Base-by-base conservation (phyloP, 2,797 vertebrate genomes). In the Parauchenoglanis ngamensis region DNA sequence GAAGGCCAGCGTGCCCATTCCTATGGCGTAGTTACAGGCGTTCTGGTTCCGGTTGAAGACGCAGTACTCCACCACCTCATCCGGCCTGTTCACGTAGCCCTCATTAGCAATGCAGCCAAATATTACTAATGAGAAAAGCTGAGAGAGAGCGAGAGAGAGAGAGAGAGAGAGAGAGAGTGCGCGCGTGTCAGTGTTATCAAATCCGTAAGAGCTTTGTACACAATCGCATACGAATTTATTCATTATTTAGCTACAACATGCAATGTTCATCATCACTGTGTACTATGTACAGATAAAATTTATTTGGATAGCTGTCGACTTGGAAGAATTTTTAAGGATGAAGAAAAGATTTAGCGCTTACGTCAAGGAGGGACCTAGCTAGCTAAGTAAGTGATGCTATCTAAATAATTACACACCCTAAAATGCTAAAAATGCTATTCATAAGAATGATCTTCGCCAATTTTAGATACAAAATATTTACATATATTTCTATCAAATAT, bases 61-160 rank as follows among this genome's bases (percentile, higher is more conserved):
- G 93, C 98, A 99, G 93, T 95, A 96, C 93, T 98, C 96, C 88
- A 97, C 93, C 0, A 92, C 86, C 75, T 97, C 96, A 0, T 90
- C 85, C 15, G 91, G 81, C 10, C 91, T 94, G 93, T 99, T 99
- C 91, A 98, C 93, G 77, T 99, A 99, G 89, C 98, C 98, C 91
- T 99, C 98, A 5, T 99, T 99, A 91, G 97, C 96, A 13, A 99
- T 98, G 93, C 96, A 98, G 91, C 97, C 97, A 0, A 99, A 99
- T 86, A 99, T 97, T 91, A 99, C 98, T 0, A 99, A 97, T 89
- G 98, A 97, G 94, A 99, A 99, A 82, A 99, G 92, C 98, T 99
- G 93, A 56, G 28, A 40, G 46, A 17, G 61, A 28, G 25, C 56
- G 40, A 68, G 31, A 54, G 87, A 10, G n/a, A n/a, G n/a, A n/a